A percentile compares a stretch with the other conserved stretches of the same genome.
phyloP scores from a whole-genome alignment of 2,797 vertebrate genomes.

The Cryptoprocta ferox region DNA sequence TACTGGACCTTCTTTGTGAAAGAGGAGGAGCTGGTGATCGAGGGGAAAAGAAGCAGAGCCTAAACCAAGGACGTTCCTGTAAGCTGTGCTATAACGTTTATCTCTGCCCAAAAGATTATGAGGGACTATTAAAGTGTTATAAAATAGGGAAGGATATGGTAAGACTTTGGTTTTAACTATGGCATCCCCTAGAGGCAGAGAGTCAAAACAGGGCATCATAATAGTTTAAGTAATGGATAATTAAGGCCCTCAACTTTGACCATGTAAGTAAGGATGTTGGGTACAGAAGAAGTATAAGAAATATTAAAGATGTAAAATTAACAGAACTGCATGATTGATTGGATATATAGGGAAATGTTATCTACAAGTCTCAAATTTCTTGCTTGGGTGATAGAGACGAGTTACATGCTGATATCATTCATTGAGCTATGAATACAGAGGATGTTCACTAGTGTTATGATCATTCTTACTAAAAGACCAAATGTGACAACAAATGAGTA shows the following conservation, averaged over 20 bases:
- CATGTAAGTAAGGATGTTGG: neutral
- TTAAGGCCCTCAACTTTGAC: neutral
- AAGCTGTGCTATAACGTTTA: neutral
- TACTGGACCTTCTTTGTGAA: neutral
- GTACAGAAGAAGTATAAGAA: neutral
- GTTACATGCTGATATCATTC: neutral
- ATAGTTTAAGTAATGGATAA: neutral
- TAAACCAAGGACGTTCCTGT: fast-evolving
- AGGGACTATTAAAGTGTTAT: neutral
- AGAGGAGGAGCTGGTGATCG: neutral
- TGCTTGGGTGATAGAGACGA: neutral
- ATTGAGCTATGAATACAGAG: neutral
- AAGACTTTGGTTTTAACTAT: neutral
- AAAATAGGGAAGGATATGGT: neutral
- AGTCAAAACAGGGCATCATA: neutral
- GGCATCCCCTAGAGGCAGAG: neutral
- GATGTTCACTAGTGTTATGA: no score
- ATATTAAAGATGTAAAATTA: neutral
- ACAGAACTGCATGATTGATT: neutral
- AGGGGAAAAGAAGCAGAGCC: neutral
- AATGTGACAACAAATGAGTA: neutral
- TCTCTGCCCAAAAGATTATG: neutral
- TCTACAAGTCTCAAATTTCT: neutral
- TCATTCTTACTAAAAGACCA: neutral
- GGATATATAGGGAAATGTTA: neutral